phyloP scores from a whole-genome alignment of 2,888 invertebrate genomes.

The Ectobius pallidus region DNA sequence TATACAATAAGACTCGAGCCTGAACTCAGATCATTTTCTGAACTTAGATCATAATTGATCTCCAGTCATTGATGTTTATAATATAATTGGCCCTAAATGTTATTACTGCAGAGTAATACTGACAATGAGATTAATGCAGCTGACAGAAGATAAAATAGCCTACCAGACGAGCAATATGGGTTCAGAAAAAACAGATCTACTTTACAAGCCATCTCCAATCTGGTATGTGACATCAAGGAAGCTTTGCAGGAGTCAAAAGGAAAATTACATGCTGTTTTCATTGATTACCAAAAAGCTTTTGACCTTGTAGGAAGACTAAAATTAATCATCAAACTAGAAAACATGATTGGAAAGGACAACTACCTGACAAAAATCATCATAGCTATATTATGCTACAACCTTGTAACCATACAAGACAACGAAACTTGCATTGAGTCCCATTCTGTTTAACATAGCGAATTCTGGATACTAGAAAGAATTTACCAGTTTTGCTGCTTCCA shows the following conservation, averaged over 20 bases:
- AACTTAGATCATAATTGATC: too few relatives aligned
- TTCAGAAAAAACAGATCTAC: too few relatives aligned
- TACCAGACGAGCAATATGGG: too few relatives aligned
- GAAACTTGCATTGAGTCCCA: not conserved
- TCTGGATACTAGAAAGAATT: not conserved
- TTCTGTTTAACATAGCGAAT: not conserved
- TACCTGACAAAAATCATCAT: not conserved
- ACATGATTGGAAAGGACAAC: not conserved
- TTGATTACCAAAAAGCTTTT: not conserved
- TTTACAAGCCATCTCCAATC: not conserved
- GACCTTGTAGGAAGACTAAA: not conserved
- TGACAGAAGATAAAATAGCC: not conserved
- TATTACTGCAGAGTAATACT: not conserved
- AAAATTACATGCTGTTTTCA: not conserved
- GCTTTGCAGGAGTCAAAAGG: not conserved
- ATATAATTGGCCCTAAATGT: too few relatives aligned
- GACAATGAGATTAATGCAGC: not conserved
- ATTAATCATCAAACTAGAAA: not conserved
- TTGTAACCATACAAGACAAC: too few relatives aligned
- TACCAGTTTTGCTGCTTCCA: too few relatives aligned
- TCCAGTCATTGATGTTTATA: too few relatives aligned
- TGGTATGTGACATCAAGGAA: not conserved
- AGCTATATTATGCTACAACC: not conserved
- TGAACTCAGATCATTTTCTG: too few relatives aligned
- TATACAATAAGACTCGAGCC: too few relatives aligned